Base-by-base conservation (phyloP, 2,797 vertebrate genomes). In the Gallinago nigripennis region DNA sequence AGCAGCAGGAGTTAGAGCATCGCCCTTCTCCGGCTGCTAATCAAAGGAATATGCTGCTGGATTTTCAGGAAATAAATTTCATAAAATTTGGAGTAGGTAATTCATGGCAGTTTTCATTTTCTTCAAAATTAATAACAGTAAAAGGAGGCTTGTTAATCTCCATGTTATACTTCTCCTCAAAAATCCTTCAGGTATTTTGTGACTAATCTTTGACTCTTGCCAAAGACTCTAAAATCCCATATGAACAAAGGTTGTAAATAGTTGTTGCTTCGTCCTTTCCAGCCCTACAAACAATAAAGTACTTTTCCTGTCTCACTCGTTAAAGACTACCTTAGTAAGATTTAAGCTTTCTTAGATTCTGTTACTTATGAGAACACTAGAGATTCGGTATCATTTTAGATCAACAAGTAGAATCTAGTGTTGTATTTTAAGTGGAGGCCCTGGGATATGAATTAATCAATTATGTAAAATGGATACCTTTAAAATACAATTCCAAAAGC, bases 111-210 rank as follows among this genome's bases (percentile, higher is more conserved):
- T 57, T 78, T 77, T 65, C 3, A 25, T 93, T 91, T 70, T 41
- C 16, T 48, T 83, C 65, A 51, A 57, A 75, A 71, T 60, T 33
- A 73, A 1, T 73, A 78, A 30, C 45, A 63, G 33, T 33, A 68
- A 71, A 85, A 78, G 27, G 20, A 48, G 33, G 15, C n/a, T 18
- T 46, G 33, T 53, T 77, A 45, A 86, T 43, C 58, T 82, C 39
- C 12, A 21, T 30, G 11, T 66, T 81, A 4, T 7, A 43, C 18
- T 82, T 91, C 46, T 45, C 33, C 76, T 78, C 20, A 66, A 54
- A 90, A 78, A 54, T 85, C 28, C 30, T 73, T 82, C 80, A 95
- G 81, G 80, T 94, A 33, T 78, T 91, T 76, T 60, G 65, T 93
- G 69, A 68, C 48, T 86, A 35, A 95, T 83, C 28, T 92, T 65